Percentiles rank a stretch among this genome's conserved stretches.
These are phyloP conservation scores for Apis florea DNA, from an alignment of 1,140 invertebrate species.

Conservation along the genomic window DNA sequence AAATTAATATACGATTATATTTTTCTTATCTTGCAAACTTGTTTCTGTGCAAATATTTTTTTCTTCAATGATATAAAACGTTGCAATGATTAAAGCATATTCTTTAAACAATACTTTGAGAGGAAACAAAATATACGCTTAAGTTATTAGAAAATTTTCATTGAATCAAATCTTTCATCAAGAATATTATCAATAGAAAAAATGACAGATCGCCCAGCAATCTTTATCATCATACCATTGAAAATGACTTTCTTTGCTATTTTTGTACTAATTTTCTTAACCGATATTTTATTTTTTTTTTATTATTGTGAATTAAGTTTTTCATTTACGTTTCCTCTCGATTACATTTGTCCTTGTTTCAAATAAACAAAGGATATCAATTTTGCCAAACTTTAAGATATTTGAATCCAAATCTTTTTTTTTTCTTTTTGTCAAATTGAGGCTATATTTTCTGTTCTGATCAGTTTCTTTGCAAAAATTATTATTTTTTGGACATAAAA, in stretches of 20 bases:
- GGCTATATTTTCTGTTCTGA: background rate
- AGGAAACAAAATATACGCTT: constrained; percentile 41
- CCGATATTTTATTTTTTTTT: constrained; percentile 4
- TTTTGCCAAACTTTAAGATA: constrained; percentile 5
- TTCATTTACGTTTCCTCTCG: constrained; percentile 32
- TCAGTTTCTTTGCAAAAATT: constrained; percentile 26
- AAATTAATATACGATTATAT: background rate
- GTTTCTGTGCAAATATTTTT: constrained; percentile 11
- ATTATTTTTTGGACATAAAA: constrained; percentile 11
- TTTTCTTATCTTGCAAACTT: constrained; percentile 6
- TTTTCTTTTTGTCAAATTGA: constrained; percentile 2
- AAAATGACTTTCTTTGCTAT: constrained; percentile 25
- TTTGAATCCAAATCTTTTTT: background rate
- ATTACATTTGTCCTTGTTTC: constrained; percentile 10
- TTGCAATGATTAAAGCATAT: background rate
- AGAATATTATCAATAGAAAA: constrained; percentile 38
- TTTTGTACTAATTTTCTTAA: constrained; percentile 47
- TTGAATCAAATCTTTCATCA: constrained; percentile 13
- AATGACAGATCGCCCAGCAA: constrained; percentile 55
- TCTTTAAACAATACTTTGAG: constrained; percentile 26
- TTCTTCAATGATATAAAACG: constrained; percentile 17
- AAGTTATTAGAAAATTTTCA: constrained; percentile 9
- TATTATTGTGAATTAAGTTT: constrained; percentile 11
- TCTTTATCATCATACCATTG: constrained; percentile 8
- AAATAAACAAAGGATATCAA: constrained; percentile 34